Conservation (phyloP, 2,113 vertebrate species). For the Malaclemys terrapin region DNA sequence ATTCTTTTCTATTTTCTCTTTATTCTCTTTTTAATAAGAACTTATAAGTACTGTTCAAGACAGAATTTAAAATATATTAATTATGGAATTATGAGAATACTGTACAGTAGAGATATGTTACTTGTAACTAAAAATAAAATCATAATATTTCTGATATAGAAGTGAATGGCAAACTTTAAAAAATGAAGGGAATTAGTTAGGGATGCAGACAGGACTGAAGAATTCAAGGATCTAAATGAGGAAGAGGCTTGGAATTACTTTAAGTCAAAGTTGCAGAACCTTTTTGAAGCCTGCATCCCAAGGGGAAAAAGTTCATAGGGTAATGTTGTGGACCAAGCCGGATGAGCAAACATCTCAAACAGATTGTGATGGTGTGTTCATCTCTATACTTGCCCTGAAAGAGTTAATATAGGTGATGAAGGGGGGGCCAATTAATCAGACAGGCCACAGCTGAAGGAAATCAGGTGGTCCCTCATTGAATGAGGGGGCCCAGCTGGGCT, state of each 20-base stretch:
- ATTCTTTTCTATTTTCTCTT: neutral
- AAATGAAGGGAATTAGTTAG: neutral
- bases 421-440: neutral
- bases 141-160: neutral
- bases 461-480: neutral
- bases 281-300: neutral
- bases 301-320: neutral
- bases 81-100: neutral
- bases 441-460: neutral
- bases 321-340: neutral
- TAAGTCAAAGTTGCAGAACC: neutral
- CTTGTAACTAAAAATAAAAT: neutral
- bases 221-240: neutral
- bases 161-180: neutral
- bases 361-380: neutral
- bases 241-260: neutral
- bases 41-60: neutral
- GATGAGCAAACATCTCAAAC: neutral
- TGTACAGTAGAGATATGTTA: neutral
- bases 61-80: neutral
- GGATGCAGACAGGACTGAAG: neutral
- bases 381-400: neutral
- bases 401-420: neutral
- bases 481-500: neutral
- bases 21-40: neutral